These are phyloP conservation scores for Micronycteris hirsuta DNA, from an alignment of 2,113 vertebrate species.

Conservation along the genomic window DNA sequence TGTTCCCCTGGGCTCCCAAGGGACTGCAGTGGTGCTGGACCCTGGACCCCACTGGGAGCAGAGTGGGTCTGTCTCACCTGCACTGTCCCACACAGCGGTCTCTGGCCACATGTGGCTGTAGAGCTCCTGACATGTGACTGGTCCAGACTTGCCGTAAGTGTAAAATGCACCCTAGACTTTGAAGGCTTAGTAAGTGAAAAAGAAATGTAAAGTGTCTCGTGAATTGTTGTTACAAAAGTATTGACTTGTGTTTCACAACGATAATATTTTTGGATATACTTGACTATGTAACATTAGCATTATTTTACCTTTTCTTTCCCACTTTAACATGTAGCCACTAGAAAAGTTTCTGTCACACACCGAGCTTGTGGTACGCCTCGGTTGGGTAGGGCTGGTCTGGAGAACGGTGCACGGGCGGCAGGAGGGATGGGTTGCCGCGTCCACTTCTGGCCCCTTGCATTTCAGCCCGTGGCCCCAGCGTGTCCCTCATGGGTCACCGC, in stretches of 20 bases:
- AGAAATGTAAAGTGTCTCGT: not conserved
- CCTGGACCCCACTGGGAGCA: not conserved
- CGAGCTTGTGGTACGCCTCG: not conserved
- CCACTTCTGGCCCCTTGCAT: not conserved
- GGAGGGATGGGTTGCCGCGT: not conserved
- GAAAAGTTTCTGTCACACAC: not conserved
- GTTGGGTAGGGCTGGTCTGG: not conserved
- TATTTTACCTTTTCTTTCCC: not conserved
- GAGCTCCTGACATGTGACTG: not conserved
- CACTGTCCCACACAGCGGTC: accelerated
- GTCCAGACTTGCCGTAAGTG: not conserved
- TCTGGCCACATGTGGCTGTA: accelerated
- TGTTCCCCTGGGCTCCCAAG: not conserved
- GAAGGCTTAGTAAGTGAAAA: not conserved
- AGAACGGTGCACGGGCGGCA: not conserved
- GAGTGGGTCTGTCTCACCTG: not conserved
- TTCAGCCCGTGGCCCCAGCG: not conserved
- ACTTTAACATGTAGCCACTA: not conserved
- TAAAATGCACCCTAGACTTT: not conserved
- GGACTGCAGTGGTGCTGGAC: not conserved
- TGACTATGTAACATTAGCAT: not conserved
- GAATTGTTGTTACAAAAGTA: not conserved
- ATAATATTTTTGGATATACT: not conserved
- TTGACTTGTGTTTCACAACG: not conserved
- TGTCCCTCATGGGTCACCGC: not conserved